Base-by-base conservation (phyloP, 35 echinoderm and acorn worm genomes). In the Apostichopus californicus region DNA sequence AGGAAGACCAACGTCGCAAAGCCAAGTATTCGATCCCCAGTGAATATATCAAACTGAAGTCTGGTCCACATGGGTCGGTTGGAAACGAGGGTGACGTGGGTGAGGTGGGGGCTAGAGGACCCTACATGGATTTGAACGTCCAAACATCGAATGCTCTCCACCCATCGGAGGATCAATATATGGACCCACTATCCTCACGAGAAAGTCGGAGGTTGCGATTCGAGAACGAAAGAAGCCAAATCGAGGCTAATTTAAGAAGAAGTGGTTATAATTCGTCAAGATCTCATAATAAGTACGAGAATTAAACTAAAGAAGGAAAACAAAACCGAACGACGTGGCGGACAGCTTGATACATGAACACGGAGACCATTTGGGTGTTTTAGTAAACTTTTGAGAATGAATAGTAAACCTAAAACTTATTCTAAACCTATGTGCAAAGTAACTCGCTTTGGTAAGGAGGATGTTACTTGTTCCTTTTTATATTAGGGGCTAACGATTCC, bases 171-270 rank as follows among this genome's bases (percentile, higher is more conserved):
- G 71, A 75, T 20, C 71, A 75, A n/a, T 75, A 75, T 18, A n/a
- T 75, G 71, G 81, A 59, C 81, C 81, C 54, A 58, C 81, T 85
- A 9, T 58, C 13, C 81, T 58, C 81, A 9, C 81, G 24, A 58
- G 81, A 85, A 5, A 85, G 81, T 23, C 54, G 54, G 57, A 56
- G 81, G 57, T 56, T 58, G 15, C 81, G 55, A 23, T 5, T 21
- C 25, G 81, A 85, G 58, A 58, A 6, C 15, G 81, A 85, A 20
- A 56, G 81, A 20, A 85, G 81, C 54, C 15, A 58, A 59, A 59
- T 85, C n/a, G 81, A 85, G 6, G n/a, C 54, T 18, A 85, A 85
- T 24, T 85, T 85, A 58, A 59, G 81, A 52, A 85, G 52, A 85
- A 85, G 81, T 25, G 81, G 81, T 85, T 85, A 55, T 52, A 28